Conservation (phyloP, 2,797 vertebrate species). For the Natrix natrix region DNA sequence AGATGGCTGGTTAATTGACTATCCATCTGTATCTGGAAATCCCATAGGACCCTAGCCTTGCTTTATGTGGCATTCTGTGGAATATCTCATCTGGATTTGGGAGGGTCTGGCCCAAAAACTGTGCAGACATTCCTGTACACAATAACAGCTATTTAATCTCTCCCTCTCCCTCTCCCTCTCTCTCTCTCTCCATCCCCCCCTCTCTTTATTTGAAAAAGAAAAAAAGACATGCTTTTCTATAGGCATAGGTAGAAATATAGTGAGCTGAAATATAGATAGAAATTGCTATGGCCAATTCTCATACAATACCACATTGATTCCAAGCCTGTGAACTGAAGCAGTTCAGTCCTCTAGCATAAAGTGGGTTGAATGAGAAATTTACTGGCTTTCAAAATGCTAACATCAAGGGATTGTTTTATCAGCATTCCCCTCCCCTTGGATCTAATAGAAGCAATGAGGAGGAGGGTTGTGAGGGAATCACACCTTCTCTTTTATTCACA, state of each 20-base stretch:
- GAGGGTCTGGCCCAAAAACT: background rate
- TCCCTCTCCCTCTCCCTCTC: background rate
- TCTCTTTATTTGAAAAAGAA: background rate
- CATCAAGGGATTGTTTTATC: background rate
- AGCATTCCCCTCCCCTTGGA: conserved; percentile 18
- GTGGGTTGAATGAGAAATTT: background rate
- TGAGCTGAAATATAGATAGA: background rate
- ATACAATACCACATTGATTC: background rate
- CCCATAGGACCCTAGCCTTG: background rate
- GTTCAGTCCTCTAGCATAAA: background rate
- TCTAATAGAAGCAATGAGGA: conserved; percentile 29
- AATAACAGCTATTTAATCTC: background rate
- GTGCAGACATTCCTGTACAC: background rate
- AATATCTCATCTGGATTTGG: background rate
- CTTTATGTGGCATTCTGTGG: background rate
- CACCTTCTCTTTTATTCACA: conserved; percentile 67
- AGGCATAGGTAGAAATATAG: background rate
- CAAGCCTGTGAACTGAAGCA: background rate
- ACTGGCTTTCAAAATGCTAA: background rate
- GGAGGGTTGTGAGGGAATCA: conserved; percentile 37
- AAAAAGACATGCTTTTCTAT: background rate
- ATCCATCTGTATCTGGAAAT: background rate
- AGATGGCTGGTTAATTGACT: background rate
- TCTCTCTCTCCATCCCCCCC: no score
- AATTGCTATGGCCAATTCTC: background rate